Evolutionary conservation across 1,140 invertebrate species (phyloP), one percentile per base, ranked within the genome.

Genomic region (Sminthurides bifidus): DNA sequence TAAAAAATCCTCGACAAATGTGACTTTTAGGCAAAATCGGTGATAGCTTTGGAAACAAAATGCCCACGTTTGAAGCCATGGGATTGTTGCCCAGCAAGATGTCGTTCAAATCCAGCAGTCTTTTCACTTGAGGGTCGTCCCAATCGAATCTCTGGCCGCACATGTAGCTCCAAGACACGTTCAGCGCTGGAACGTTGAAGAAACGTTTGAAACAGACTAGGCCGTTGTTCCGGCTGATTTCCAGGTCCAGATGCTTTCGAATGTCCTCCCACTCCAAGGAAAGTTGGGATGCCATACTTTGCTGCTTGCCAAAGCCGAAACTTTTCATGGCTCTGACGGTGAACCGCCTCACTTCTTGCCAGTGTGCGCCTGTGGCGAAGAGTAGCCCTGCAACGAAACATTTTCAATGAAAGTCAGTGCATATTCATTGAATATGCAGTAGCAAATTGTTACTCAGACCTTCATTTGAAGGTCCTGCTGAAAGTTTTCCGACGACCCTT

Each of bases 291-390:
- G 38, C 51, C 37, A 40, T 38, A 23, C 35, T 40, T 5, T 52
- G 37, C 23, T 52, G 38, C 23, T 41, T 52, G 19, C 51, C 51
- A 41, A 52, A 52, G 23, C 51, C 51, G 41, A 40, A 52, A 30
- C 41, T 23, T 6, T 26, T 17, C 17, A 52, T 27, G 8, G 24
- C 26, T 30, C 24, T 12, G 6, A 40, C 8, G 6, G 51, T 14
- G 6, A 17, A 24, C n/a, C 24, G 33, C 27, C 51, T 8, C 3
- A 17, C n/a, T 3, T 52, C 26, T 27, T 41, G 27, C 51, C 51
- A 52, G 14, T 3, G 6, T 3, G 38, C 51, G 5, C 51, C 51
- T 8, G 4, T 23, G 15, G 14, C 6, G 8, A 17, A 52, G n/a
- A n/a, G n/a, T n/a, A n/a, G n/a, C n/a, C n/a, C n/a, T n/a, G n/a